phyloP scores from a whole-genome alignment of 1,140 invertebrate species.

The Drosophila suzukii region DNA sequence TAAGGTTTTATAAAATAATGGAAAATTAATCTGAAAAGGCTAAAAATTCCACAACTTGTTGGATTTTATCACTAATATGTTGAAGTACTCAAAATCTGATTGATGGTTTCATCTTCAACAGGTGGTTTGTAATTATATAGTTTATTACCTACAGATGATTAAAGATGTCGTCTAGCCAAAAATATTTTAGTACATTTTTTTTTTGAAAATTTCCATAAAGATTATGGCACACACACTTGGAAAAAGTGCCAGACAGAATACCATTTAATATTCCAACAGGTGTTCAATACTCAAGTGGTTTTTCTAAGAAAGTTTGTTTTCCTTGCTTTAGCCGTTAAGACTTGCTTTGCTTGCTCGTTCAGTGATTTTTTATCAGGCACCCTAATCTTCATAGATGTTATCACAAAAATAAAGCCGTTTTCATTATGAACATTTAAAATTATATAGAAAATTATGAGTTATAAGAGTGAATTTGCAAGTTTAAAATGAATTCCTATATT shows the following conservation, averaged over 20 bases:
- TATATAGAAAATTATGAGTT: background rate
- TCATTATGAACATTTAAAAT: background rate
- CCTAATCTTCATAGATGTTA: slow-evolving; percentile 1
- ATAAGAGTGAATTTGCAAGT: background rate
- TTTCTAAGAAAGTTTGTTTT: slow-evolving; percentile 2
- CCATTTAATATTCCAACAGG: background rate
- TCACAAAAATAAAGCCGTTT: background rate
- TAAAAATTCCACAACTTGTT: background rate
- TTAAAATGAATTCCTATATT: background rate
- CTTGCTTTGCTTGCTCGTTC: background rate
- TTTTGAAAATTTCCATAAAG: slow-evolving; percentile 1
- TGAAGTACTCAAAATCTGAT: background rate
- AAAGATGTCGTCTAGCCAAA: no score
- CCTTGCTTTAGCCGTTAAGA: background rate
- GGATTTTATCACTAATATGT: background rate
- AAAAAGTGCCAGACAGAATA: background rate
- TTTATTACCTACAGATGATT: no score
- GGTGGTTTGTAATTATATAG: no score
- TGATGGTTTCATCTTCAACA: no score
- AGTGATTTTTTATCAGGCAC: slow-evolving; percentile 7
- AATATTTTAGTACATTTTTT: no score
- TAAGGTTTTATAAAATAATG: background rate
- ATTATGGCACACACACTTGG: background rate
- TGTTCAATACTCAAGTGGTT: background rate
- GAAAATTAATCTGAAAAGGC: background rate